These are phyloP conservation scores for Alaudala cheleensis DNA, from an alignment of 2,113 vertebrate species.

Conservation along the genomic window DNA sequence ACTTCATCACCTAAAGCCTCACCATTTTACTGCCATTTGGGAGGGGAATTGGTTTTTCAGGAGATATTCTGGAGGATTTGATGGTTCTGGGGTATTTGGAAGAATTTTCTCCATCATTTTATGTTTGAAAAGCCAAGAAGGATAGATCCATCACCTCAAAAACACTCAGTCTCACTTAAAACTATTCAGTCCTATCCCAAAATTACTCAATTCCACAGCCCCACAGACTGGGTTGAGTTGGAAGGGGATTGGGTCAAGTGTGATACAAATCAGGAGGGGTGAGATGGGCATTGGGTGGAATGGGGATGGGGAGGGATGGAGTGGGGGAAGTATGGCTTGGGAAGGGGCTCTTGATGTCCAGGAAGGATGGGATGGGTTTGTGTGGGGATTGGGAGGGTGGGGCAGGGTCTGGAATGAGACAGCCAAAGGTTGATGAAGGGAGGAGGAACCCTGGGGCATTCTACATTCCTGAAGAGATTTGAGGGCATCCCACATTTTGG, in stretches of 20 bases:
- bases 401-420: neutral
- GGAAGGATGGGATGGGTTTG: neutral
- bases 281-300: neutral
- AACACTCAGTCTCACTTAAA: neutral
- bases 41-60: neutral
- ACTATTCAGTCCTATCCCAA: neutral
- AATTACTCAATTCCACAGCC: neutral
- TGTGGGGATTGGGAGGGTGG: too few relatives aligned
- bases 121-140: neutral
- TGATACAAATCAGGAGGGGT: neutral
- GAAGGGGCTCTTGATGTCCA: neutral
- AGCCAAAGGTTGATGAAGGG: too few relatives aligned
- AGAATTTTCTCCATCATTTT: neutral
- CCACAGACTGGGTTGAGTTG: neutral
- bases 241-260: neutral
- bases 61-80: neutral
- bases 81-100: neutral
- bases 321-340: neutral
- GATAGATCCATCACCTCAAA: neutral
- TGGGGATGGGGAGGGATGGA: neutral
- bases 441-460: neutral
- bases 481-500: neutral
- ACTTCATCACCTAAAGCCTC: neutral
- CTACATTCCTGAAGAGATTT: neutral
- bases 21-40: neutral